Evolutionary conservation across 2,888 invertebrate genomes (phyloP), one percentile per base, ranked within the genome.

Genomic region (Elegia similella): DNA sequence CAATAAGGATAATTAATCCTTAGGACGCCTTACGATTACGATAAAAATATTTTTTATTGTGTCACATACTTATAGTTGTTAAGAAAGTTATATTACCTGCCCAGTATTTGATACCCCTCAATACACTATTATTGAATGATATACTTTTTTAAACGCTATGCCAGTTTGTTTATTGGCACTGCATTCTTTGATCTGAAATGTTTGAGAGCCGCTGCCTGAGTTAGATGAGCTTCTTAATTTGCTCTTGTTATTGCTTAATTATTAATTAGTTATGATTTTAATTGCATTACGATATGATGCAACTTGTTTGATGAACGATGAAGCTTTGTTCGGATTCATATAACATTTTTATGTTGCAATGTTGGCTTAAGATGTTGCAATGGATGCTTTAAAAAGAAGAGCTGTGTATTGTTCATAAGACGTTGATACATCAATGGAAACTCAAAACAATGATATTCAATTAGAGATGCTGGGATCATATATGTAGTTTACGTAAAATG

Each of bases 221-320:
- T 60, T 58, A 34, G 55, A 46, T 55, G 59, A 57, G 69, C 73
- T 76, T 70, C 76, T 75, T 76, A 73, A 75, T 77, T 75, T 71
- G 59, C 69, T 74, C 72, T 72, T 75, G 66, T 73, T 69, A 69
- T 67, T 69, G 65, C 64, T 58, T 58, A 59, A 59, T 61, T 68
- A 76, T 74, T 78, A 75, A 80, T 79, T 73, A 70, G 67, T 76
- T 65, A 59, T 60, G 57, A 15, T 74, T 74, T 72, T 76, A 79
- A 77, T 79, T 73, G 70, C 65, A 34, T 70, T 68, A 50, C 50
- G 1, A 10, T 13, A 50, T 50, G 15, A 15, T 10, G 50, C 34
- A 50, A 32, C 10, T 34, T 1, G 50, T 34, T 12, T 38, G 38
- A 38, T 38, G 38, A 38, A 38, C 38, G 38, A 38, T 38, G 38